These are phyloP conservation scores for Rhagophthalmus giganteus DNA, from an alignment of 2,888 invertebrate species.

Conservation along the genomic window DNA sequence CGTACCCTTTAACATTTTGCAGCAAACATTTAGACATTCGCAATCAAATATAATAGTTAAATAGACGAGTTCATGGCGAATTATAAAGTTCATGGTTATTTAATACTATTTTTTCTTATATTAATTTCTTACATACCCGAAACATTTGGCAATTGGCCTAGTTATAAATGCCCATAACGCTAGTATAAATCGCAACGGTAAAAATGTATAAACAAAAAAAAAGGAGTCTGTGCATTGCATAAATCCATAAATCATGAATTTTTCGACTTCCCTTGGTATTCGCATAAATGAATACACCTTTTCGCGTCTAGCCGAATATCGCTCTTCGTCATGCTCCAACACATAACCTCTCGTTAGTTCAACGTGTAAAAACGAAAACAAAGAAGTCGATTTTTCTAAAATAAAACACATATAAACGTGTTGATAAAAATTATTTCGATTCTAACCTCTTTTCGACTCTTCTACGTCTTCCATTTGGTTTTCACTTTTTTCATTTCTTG, in stretches of 20 bases:
- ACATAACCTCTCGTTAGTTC: slow-evolving; percentile 92
- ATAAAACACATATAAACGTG: too few species aligned
- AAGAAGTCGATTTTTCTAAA: slow-evolving; percentile 45
- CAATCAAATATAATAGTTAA: too few species aligned
- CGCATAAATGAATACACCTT: slow-evolving; percentile 97
- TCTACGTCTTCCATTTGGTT: slow-evolving; percentile 39
- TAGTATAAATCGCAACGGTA: slow-evolving; percentile 88
- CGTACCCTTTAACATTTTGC: too few species aligned
- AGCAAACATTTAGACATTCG: too few species aligned
- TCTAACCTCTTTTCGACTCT: slow-evolving; percentile 42
- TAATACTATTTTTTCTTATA: too few species aligned
- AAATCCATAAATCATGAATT: slow-evolving; percentile 92
- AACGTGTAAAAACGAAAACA: slow-evolving; percentile 75
- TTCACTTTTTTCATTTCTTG: slow-evolving; percentile 43
- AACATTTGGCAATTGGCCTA: slow-evolving; percentile 72
- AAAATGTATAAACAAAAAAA: slow-evolving; percentile 94
- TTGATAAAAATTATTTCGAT: neutral
- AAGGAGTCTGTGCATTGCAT: slow-evolving; percentile 97
- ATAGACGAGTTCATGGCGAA: too few species aligned
- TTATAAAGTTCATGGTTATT: too few species aligned
- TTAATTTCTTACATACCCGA: slow-evolving; percentile 61
- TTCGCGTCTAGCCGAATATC: slow-evolving; percentile 90
- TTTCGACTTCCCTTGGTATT: slow-evolving; percentile 89
- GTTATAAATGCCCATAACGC: slow-evolving; percentile 81
- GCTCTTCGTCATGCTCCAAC: slow-evolving; percentile 92